A percentile compares a stretch with the other conserved stretches of the same genome.
Evolutionary conservation across 2,113 vertebrate genomes (phyloP).

Genomic region (Melanerpes formicivorus): DNA sequence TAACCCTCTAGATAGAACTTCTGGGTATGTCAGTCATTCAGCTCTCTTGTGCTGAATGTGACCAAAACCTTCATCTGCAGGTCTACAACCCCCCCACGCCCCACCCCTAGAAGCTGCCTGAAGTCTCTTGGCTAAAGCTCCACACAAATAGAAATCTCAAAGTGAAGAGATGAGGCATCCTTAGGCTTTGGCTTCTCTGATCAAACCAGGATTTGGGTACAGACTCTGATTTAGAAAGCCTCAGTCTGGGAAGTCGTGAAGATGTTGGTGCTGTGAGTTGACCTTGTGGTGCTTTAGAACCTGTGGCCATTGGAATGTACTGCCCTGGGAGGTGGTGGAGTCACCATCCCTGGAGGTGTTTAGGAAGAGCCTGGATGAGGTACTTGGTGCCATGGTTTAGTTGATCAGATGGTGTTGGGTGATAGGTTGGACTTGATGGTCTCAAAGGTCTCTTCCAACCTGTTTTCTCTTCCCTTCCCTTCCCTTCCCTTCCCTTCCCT

Average conservation of each 20-base stretch:
- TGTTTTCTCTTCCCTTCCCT: no score
- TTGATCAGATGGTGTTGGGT: no score
- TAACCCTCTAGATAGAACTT: neutral
- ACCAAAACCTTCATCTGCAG: neutral
- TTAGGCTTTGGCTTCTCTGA: neutral
- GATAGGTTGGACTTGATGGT: no score
- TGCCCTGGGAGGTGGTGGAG: no score
- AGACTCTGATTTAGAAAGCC: neutral
- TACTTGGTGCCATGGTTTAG: no score
- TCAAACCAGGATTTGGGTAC: neutral
- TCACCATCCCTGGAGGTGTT: no score
- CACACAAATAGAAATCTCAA: neutral
- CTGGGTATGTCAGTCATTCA: neutral
- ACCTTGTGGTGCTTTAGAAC: neutral
- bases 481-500: no score
- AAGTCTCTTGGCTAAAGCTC: neutral
- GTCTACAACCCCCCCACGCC: neutral
- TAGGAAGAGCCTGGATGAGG: no score
- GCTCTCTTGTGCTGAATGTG: accelerated
- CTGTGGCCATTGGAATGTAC: no score
- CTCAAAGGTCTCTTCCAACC: no score
- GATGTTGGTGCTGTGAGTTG: neutral
- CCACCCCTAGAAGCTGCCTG: neutral
- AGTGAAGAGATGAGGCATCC: neutral
- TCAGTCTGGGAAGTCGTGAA: accelerated